Evolutionary conservation across 1,140 invertebrate species (phyloP), one percentile per base, ranked within the genome.

Genomic region (Drosophila littoralis): DNA sequence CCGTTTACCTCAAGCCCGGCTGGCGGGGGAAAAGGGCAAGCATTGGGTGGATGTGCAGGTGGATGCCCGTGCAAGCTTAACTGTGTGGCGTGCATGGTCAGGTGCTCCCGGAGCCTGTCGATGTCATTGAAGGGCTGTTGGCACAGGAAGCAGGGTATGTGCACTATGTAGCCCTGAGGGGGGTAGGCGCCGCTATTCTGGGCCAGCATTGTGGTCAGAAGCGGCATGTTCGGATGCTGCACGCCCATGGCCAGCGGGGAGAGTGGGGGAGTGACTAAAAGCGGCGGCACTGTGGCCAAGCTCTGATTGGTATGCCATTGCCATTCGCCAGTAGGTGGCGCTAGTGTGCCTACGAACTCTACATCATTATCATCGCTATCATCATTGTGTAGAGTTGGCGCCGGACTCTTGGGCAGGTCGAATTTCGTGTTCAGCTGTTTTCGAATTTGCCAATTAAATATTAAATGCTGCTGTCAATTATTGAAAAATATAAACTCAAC

Each of bases 141-240:
- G 81, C 81, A 84, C 6, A 84, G 45, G 45, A 52, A 85, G 13
- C 81, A 84, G 0, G 81, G 81, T 6, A 84, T 80, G 7, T 46
- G 45, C 6, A 77, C 32, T 1, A 60, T 12, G 13, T 54, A 77
- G 17, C 65, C 58, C 2, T 65, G 40, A 1, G 74, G 69, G 1
- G 33, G 12, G 15, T 55, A 22, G 0, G 8, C 1, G 38, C 13
- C 1, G 2, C 38, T 7, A 28, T 77, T 43, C 15, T 13, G 8
- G 22, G 40, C 12, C 0, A 81, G n/a, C 7, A 70, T 17, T 10
- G 67, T 33, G 5, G 46, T 36, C 2, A 46, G 33, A 6, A 42
- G 9, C 10, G 58, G 67, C 67, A 63, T 70, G 15, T 38, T n/a
- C 9, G 28, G 6, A 8, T 32, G n/a, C 2, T 17, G 36, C 1